phyloP scores from a whole-genome alignment of 53 echinoderm and acorn worm genomes.

The Henricia sp. region DNA sequence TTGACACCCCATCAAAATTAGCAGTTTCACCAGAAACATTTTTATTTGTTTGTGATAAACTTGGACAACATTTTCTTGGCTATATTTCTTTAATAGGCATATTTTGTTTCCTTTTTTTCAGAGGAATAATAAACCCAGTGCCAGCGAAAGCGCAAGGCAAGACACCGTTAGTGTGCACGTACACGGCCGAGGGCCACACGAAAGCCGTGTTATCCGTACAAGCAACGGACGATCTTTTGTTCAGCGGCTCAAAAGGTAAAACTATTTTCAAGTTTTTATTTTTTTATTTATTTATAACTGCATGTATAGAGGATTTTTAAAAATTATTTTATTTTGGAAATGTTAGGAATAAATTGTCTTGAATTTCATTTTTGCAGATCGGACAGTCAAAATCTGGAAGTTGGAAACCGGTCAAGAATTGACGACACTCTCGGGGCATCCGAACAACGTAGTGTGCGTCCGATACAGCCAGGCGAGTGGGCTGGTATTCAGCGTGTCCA shows the following conservation, averaged over 20 bases:
- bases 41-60: neutral
- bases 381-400: constrained; percentile 96
- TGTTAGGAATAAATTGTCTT: neutral
- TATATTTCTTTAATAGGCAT: neutral
- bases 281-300: no score
- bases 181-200: constrained; percentile 90
- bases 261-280: no score
- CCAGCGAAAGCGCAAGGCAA: constrained; percentile 57
- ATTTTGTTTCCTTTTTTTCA: neutral
- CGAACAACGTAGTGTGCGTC: constrained; percentile 88
- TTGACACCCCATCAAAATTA: no score
- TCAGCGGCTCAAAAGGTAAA: constrained; percentile 97
- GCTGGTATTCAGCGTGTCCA: constrained; percentile 92
- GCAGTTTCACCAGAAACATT: no score
- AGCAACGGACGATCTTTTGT: constrained; percentile 90
- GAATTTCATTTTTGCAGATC: constrained; percentile 54
- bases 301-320: no score
- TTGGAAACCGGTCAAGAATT: constrained; percentile 88
- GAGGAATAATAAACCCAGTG: constrained; percentile 50
- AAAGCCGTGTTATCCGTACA: constrained; percentile 96
- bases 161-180: constrained; percentile 84
- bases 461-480: constrained; percentile 71
- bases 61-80: neutral
- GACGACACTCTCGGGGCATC: constrained; percentile 81
- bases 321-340: neutral